Evolutionary conservation across 2,113 vertebrate species (phyloP), one percentile per base, ranked within the genome.

Genomic region (Eubucco bourcierii): DNA sequence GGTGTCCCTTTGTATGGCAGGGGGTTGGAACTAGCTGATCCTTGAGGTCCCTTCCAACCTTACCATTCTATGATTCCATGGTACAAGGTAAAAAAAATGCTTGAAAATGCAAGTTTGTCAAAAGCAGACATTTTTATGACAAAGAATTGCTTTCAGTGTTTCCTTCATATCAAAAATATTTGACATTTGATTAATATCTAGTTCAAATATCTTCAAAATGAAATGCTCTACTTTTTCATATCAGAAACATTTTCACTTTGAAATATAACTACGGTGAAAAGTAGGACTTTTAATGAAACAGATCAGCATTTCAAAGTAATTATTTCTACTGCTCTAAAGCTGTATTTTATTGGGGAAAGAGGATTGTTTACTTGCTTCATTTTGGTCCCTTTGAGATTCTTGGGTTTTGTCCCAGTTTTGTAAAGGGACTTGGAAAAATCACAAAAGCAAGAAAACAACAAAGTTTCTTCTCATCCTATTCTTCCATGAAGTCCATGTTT

Each of bases 161-260:
- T 75, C 66, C 44, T 72, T 34, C 12, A 76, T 53, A 50, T 89
- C 6, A 89, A 46, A 88, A 92, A 78, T 37, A 31, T 7, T 58
- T 87, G 50, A 89, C 59, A 34, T 90, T 77, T 90, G 39, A 89
- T 95, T 90, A 63, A 55, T 94, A 76, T 77, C 64, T 87, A 76
- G 8, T 73, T 95, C 29, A 17, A 61, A 9, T 82, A 28, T 20
- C 52, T 87, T 87, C 55, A 89, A 76, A 92, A 95, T 66, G 2
- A 92, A 73, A 77, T 34, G 3, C 4, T 92, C n/a, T 73, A 25
- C 16, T 90, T 89, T 80, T 59, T 70, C 7, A 28, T 72, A 87
- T 82, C 67, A 87, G 64, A 82, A 91, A 63, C 44, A n/a, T 8
- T 39, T 92, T 47, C 23, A 15, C 65, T 68, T 63, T 84, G 59